Evolutionary conservation across 64 coral and sea anemone species (phyloP), one percentile per base, ranked within the genome.

Genomic region (Montipora foliosa): DNA sequence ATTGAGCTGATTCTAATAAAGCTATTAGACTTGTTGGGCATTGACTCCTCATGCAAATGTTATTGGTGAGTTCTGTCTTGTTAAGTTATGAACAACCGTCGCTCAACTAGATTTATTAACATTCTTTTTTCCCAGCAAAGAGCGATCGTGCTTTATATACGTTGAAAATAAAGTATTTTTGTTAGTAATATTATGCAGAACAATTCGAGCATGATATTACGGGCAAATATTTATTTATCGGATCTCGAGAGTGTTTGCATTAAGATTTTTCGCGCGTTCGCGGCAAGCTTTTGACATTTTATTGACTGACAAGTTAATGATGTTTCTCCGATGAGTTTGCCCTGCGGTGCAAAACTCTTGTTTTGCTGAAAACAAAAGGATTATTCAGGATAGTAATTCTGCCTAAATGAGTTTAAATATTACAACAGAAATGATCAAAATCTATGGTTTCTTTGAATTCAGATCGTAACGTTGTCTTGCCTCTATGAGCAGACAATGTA

Each of bases 381-480:
- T 69, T 25, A 69, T 84, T 47, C 62, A 37, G 37, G 37, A 37
- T 37, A 37, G 37, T 37, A 37, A 37, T 37, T 37, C 67, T 16
- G 37, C 45, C 22, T 44, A 71, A 16, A 86, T 49, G n/a, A 86
- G 50, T 86, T 86, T 86, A n/a, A 86, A 86, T 84, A 68, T 84
- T 67, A 48, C 60, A 69, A n/a, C 70, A 21, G 9, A 49, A 67
- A 19, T 67, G 44, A 83, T 5, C 16, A 67, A 82, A 24, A 80
- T 55, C 48, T 67, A 61, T 84, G 16, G 67, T 5, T 67, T 14
- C 58, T 84, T 84, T 84, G 81, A 66, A 84, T 84, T n/a, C 58
- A 24, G 29, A 47, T 67, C 29, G 50, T 5, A 1, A 76, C 52
- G 52, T 37, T 37, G 37, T 37, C 37, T 37, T 37, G 37, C 1